Percentiles rank a stretch among this genome's conserved stretches.
These are phyloP conservation scores for Oligia latruncula DNA, from an alignment of 2,888 invertebrate species.

Conservation along the genomic window DNA sequence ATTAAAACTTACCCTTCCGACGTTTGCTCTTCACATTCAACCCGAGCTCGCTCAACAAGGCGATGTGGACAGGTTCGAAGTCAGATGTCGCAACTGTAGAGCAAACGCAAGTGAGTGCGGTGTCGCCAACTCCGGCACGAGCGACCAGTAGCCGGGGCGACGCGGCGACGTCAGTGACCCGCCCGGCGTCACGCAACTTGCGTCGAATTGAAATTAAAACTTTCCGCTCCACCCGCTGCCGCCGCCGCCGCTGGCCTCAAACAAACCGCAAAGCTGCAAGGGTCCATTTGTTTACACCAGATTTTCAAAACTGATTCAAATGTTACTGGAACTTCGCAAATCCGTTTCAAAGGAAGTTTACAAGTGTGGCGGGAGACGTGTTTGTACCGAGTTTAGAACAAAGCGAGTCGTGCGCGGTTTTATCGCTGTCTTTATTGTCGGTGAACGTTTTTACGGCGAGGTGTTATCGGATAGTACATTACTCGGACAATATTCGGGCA, in stretches of 20 bases:
- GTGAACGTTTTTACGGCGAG: slow-evolving; percentile 46
- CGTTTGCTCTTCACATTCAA: neutral
- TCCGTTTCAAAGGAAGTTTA: slow-evolving; percentile 50
- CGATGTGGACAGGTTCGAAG: no score
- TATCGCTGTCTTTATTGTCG: slow-evolving; percentile 46
- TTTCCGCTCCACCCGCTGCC: slow-evolving; percentile 34
- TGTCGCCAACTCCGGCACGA: neutral
- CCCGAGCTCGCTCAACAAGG: slow-evolving; percentile 3
- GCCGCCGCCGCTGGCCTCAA: slow-evolving; percentile 52
- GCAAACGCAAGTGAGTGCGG: neutral
- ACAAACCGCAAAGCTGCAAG: slow-evolving; percentile 66
- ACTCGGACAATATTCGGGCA: slow-evolving; percentile 59
- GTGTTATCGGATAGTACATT: slow-evolving; percentile 61
- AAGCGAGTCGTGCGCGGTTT: slow-evolving; percentile 49
- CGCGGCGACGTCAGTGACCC: neutral
- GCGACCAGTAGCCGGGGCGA: neutral
- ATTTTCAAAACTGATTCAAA: slow-evolving; percentile 68
- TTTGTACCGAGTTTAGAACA: slow-evolving; percentile 52
- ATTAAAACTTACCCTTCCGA: slow-evolving; percentile 4
- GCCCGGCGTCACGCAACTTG: slow-evolving; percentile 36
- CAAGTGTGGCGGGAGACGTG: slow-evolving; percentile 24
- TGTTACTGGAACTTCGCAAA: slow-evolving; percentile 49
- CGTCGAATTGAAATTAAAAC: slow-evolving; percentile 67
- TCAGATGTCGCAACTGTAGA: neutral
- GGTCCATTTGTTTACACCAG: slow-evolving; percentile 67